These are phyloP conservation scores for Caenorhabditis inopinata DNA, from an alignment of 1,140 invertebrate species.

Conservation along the genomic window DNA sequence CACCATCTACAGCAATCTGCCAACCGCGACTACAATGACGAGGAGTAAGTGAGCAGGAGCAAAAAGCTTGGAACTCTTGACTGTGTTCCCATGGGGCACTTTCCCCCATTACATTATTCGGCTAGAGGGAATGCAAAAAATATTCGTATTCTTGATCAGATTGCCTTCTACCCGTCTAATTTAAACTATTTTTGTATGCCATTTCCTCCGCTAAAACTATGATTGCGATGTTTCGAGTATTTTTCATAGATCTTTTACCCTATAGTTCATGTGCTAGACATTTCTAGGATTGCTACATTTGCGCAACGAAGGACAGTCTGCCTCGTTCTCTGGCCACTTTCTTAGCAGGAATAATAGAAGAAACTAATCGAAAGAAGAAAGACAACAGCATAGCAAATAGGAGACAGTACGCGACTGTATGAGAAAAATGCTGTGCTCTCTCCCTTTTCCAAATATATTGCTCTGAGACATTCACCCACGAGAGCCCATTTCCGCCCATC, in stretches of 20 bases:
- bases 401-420: constrained; percentile 11
- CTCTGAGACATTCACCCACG: constrained; percentile 3
- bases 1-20: constrained; percentile 14
- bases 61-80: background rate
- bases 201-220: too few relatives aligned
- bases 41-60: constrained; percentile 6
- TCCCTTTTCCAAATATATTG: background rate
- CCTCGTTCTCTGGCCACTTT: constrained; percentile 3
- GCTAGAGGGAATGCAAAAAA: background rate
- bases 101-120: constrained; percentile 29
- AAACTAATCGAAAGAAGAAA: background rate
- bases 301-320: background rate
- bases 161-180: background rate
- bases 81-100: background rate
- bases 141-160: background rate
- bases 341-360: constrained; percentile 10
- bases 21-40: background rate
- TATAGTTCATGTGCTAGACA: constrained; percentile 19
- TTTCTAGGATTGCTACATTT: constrained; percentile 8
- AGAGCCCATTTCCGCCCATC: constrained; percentile 28
- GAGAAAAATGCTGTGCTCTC: constrained; percentile 18
- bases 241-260: constrained; percentile 16
- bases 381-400: constrained; percentile 31
- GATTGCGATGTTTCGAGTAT: background rate
- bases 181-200: too few relatives aligned